Conservation (phyloP, 2,113 vertebrate genomes). For the Oryzias melastigma region DNA sequence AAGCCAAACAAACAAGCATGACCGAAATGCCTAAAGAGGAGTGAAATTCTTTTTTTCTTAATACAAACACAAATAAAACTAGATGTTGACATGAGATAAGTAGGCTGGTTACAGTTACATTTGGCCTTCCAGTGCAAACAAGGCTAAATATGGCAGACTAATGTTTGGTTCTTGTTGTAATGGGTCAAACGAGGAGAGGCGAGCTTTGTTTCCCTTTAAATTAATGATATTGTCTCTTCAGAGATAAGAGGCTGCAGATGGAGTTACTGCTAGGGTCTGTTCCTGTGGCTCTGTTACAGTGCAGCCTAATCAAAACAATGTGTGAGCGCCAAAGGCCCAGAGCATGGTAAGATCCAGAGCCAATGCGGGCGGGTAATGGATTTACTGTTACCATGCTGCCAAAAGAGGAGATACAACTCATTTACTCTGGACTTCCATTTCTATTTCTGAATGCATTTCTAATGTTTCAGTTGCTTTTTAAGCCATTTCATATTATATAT, state of each 20-base stretch:
- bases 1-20: conserved; percentile 3
- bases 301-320: conserved; percentile 57
- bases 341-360: conserved; percentile 39
- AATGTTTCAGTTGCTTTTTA: background rate
- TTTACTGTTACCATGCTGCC: conserved; percentile 38
- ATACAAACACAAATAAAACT: too few species aligned
- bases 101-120: conserved; percentile 9
- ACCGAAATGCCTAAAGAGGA: background rate
- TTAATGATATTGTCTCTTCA: conserved; percentile 31
- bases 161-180: conserved; percentile 22
- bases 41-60: too few species aligned
- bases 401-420: conserved; percentile 49
- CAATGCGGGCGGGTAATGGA: conserved; percentile 44
- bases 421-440: conserved; percentile 17
- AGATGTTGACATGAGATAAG: background rate
- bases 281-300: conserved; percentile 44
- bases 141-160: conserved; percentile 15
- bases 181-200: conserved; percentile 40
- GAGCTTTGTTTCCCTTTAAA: conserved; percentile 46
- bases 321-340: conserved; percentile 50
- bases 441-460: background rate
- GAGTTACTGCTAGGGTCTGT: conserved; percentile 37
- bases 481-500: background rate
- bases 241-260: conserved; percentile 40
- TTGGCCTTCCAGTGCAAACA: conserved; percentile 2